These are phyloP conservation scores for Rhabdornis inornatus DNA, from an alignment of 2,113 vertebrate species.

Conservation along the genomic window DNA sequence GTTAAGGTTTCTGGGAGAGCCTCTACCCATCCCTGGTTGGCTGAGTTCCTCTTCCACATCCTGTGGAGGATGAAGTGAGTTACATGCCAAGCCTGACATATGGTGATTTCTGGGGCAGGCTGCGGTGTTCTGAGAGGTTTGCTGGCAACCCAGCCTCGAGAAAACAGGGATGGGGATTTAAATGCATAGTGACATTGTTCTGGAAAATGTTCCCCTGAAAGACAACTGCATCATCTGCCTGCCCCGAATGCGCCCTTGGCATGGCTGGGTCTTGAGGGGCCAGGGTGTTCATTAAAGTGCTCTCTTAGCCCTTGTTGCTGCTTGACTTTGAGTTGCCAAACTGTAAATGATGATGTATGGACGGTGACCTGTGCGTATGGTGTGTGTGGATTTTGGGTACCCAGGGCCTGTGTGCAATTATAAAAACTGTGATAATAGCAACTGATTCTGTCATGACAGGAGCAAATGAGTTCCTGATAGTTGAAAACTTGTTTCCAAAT, in stretches of 20 bases:
- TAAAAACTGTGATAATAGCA: not conserved
- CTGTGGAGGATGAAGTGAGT: not conserved
- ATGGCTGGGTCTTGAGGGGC: not conserved
- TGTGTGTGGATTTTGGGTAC: not conserved
- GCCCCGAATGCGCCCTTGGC: not conserved
- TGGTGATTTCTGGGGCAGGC: not conserved
- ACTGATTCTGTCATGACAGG: not conserved
- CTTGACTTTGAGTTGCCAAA: not conserved
- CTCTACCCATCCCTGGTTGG: not conserved
- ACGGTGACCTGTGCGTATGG: accelerated
- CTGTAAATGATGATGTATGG: not conserved
- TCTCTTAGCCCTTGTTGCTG: not conserved
- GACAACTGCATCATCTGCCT: not conserved
- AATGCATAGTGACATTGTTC: not conserved
- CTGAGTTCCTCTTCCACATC: not conserved
- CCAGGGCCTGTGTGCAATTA: not conserved
- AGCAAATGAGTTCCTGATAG: not conserved
- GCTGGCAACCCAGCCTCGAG: not conserved
- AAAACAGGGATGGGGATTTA: not conserved
- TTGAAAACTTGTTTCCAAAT: not conserved
- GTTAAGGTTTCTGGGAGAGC: not conserved
- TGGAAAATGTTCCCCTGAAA: not conserved
- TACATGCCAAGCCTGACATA: not conserved
- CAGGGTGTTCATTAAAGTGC: not conserved
- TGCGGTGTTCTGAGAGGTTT: not conserved